Evolutionary conservation across 2,888 invertebrate genomes (phyloP).

Genomic region (Acholoe squamosa): DNA sequence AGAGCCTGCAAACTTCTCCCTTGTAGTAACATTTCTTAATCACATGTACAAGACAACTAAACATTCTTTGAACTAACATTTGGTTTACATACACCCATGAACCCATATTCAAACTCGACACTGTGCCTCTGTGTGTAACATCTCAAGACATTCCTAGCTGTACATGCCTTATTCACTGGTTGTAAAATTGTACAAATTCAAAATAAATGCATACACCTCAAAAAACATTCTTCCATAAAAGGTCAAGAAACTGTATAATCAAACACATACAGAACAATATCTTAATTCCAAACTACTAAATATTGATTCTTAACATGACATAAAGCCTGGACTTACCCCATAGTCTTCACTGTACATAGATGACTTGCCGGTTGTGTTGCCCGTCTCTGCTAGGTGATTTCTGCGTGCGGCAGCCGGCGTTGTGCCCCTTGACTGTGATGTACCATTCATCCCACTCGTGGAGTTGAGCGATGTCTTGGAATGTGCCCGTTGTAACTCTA

Average conservation of each 20-base stretch:
- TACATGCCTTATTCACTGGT: too few species aligned
- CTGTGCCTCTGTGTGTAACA: too few species aligned
- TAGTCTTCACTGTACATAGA: conserved; percentile 55
- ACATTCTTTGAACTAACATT: not conserved
- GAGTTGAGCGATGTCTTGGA: conserved; percentile 59
- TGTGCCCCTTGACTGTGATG: conserved; percentile 15
- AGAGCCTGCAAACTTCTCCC: not conserved
- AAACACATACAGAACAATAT: too few species aligned
- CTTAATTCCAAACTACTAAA: too few species aligned
- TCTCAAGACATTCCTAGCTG: too few species aligned
- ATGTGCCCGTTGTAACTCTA: conserved; percentile 40
- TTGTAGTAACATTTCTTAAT: not conserved
- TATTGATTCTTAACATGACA: not conserved
- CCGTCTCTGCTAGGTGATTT: not conserved
- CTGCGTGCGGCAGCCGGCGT: conserved; percentile 22
- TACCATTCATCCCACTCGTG: conserved; percentile 43
- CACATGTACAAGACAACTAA: not conserved
- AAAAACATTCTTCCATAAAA: too few species aligned
- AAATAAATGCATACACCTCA: too few species aligned
- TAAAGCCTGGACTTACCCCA: not conserved
- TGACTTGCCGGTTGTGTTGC: conserved; percentile 43
- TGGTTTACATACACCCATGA: too few species aligned
- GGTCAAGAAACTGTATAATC: too few species aligned
- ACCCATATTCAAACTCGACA: too few species aligned
- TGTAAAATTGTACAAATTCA: too few species aligned